Base-by-base conservation (phyloP, 2,113 vertebrate genomes). In the Rallus limicola region DNA sequence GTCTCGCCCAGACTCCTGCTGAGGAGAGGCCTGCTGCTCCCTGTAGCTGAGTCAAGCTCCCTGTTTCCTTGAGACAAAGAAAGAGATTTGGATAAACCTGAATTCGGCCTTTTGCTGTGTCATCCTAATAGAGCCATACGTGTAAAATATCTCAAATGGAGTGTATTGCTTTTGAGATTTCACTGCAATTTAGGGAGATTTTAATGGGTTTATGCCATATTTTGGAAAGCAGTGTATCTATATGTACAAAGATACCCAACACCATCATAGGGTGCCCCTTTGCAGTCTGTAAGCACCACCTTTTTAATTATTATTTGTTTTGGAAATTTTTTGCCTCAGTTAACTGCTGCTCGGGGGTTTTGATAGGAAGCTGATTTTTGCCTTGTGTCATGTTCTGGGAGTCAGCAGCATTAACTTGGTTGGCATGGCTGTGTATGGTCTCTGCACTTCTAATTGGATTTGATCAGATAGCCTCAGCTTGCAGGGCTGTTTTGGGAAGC, bases 171-270 rank as follows among this genome's bases (percentile, higher is more conserved):
- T 60, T 16, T 53, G 67, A 58, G 16, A 8, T 44, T 53, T 34
- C 24, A 1, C 9, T 62, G 75, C 38, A 14, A 0, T 2, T 58
- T 20, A 46, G 20, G 34, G 36, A n/a, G 48, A 31, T 13, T 11
- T 17, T 13, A 33, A 16, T 53, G 31, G 28, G 3, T 65, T 82
- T 46, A 20, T 5, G 4, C 15, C 2, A 0, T 46, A 2, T 68
- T 69, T 58, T 29, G 42, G 16, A 3, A 33, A 29, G 28, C 16
- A 24, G 44, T 2, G 1, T 1, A 0, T 53, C 55, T 31, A 1
- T 13, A 0, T 1, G 1, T 50, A 6, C 4, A 9, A 34, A 29
- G 15, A 14, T 31, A 48, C 16, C 25, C 74, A 36, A 5, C 20
- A 3, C 6, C 42, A 0, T 58, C 44, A 21, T 2, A 16, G 12